These are phyloP conservation scores for Toxostoma redivivum DNA, from an alignment of 2,113 vertebrate genomes.

Conservation along the genomic window DNA sequence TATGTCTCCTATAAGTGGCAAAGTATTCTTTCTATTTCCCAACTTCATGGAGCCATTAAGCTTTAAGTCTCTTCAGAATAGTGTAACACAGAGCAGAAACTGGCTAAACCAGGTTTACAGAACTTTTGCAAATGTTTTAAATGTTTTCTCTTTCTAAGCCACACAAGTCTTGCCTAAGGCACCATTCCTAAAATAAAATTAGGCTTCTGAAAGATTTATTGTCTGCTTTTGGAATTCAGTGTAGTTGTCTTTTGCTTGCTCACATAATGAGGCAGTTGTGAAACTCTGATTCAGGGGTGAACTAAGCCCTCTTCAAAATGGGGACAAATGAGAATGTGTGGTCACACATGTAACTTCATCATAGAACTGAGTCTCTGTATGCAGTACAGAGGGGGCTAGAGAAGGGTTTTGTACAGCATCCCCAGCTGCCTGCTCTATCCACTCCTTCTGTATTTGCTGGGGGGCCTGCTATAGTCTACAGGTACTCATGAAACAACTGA, in stretches of 20 bases:
- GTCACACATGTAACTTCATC: not conserved
- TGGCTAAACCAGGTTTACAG: conserved; percentile 19
- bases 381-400: not conserved
- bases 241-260: not conserved
- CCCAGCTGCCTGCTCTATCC: not conserved
- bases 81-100: not conserved
- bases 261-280: conserved; percentile 32
- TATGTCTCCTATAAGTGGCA: not conserved
- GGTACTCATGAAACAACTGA: not conserved
- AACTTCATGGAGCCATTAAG: not conserved
- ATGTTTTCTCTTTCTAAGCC: conserved; percentile 26
- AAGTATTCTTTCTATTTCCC: not conserved
- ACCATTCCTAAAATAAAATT: conserved; percentile 50
- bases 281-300: conserved; percentile 32
- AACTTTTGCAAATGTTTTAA: conserved; percentile 29
- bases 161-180: conserved; percentile 47
- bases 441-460: not conserved
- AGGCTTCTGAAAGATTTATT: conserved; percentile 57
- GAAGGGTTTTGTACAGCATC: not conserved
- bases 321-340: not conserved
- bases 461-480: not conserved
- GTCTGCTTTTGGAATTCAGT: not conserved
- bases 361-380: not conserved
- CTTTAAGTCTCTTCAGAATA: not conserved
- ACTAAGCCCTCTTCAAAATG: not conserved